Evolutionary conservation across 2,888 invertebrate genomes (phyloP).

Genomic region (Sinodicranocentrus sp.): DNA sequence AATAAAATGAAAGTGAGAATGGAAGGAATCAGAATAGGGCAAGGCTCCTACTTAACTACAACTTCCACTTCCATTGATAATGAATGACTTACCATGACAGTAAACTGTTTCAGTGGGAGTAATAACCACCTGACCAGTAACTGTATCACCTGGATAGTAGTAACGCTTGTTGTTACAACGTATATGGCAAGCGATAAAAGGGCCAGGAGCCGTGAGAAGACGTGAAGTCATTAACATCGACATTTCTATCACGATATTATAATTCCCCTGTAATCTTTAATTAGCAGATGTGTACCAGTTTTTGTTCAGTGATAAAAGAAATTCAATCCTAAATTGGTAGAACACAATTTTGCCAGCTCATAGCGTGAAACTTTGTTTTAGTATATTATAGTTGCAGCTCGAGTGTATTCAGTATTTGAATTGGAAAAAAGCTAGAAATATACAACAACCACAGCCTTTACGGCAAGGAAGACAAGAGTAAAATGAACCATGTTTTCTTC

Average conservation of each 20-base stretch:
- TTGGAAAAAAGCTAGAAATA: conserved; percentile 11
- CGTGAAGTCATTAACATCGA: conserved; percentile 68
- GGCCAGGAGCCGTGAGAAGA: conserved; percentile 67
- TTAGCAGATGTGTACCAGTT: no score
- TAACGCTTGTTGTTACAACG: conserved; percentile 67
- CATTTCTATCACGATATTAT: no score
- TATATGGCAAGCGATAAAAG: conserved; percentile 69
- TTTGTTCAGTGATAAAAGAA: no score
- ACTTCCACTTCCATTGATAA: neutral
- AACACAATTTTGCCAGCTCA: no score
- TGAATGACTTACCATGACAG: conserved; percentile 70
- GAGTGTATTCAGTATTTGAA: no score
- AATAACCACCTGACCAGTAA: conserved; percentile 61
- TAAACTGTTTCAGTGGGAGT: conserved; percentile 66
- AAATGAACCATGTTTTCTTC: conserved; percentile 47
- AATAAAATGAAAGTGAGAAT: no score
- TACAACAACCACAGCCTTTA: conserved; percentile 27
- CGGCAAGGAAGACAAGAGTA: conserved; percentile 46
- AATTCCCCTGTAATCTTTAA: no score
- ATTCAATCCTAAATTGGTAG: no score
- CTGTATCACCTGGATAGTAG: conserved; percentile 69
- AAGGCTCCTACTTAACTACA: neutral
- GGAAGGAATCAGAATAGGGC: no score
- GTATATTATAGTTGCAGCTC: no score
- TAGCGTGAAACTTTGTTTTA: no score